A percentile compares a stretch with the other conserved stretches of the same genome.
These are phyloP conservation scores for Danio rerio DNA, from an alignment of 2,113 vertebrate genomes.

Conservation along the genomic window GRCz12tu NC_133176.1:13508001-13508500, in stretches of 20 bases:
- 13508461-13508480: too few species aligned
- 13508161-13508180: constrained; percentile 20
- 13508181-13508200: neutral
- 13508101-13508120: neutral
- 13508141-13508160: constrained; percentile 18
- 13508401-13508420: too few species aligned
- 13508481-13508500: too few species aligned
- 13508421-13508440: too few species aligned
- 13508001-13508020: neutral
- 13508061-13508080: neutral
- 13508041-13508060: neutral
- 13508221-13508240: constrained; percentile 6
- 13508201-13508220: neutral
- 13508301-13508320: neutral
- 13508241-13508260: neutral
- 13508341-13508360: too few species aligned
- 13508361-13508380: too few species aligned
- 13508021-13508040: too few species aligned
- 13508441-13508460: too few species aligned
- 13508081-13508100: neutral
- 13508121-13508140: constrained; percentile 26
- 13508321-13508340: neutral
- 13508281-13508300: neutral
- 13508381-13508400: too few species aligned
- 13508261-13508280: neutral